Conservation (phyloP, 2,797 vertebrate species). For the Syndactyla subalaris region DNA sequence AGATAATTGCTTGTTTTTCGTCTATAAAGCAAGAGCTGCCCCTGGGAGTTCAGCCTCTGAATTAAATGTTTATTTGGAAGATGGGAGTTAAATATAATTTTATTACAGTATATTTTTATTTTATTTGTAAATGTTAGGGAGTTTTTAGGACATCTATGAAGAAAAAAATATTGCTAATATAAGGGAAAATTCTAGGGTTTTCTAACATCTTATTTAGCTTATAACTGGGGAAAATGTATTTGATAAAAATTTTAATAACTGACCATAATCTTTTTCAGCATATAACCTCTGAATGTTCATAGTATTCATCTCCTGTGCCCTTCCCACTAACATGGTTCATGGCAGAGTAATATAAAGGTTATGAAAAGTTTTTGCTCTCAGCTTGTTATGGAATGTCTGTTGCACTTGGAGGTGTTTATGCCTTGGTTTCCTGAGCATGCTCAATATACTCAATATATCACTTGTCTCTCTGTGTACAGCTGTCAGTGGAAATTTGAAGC, state of each 20-base stretch:
- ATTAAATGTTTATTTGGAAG: background rate
- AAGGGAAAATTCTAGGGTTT: background rate
- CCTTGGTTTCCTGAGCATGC: conserved; percentile 46
- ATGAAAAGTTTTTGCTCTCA: conserved; percentile 47
- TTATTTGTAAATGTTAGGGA: background rate
- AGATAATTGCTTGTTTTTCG: background rate
- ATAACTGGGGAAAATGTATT: background rate
- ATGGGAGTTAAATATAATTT: background rate
- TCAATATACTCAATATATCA: conserved; percentile 1
- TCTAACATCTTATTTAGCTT: background rate
- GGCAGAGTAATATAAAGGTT: conserved; percentile 31
- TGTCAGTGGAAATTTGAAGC: background rate
- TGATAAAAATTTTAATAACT: background rate
- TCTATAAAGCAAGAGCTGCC: background rate
- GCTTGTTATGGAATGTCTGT: conserved; percentile 1
- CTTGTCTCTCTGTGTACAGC: background rate
- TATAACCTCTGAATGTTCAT: background rate
- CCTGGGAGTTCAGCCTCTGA: background rate
- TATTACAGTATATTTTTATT: background rate
- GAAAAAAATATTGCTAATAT: background rate
- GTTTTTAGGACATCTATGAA: background rate
- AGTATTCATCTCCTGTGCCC: background rate
- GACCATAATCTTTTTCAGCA: background rate
- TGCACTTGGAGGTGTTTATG: conserved; percentile 49
- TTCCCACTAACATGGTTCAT: background rate